Conservation (phyloP, 2,888 invertebrate genomes). For the Anorthoa munda region DNA sequence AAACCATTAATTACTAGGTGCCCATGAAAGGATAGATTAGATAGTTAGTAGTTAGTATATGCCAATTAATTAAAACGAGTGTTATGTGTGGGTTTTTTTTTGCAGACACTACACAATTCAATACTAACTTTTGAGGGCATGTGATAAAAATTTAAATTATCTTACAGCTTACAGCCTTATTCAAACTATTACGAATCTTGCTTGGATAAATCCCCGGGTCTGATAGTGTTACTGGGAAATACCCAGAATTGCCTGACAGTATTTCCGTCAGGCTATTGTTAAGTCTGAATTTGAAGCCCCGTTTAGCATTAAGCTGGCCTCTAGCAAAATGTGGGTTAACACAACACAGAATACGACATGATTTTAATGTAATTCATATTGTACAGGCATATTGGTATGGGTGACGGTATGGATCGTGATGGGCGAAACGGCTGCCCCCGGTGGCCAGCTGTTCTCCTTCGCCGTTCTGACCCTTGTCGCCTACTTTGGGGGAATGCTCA, state of each 20-base stretch:
- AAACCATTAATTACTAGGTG: conserved; percentile 36
- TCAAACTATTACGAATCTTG: background rate
- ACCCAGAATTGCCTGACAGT: too few relatives aligned
- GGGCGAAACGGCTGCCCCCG: conserved; percentile 95
- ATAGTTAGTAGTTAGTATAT: conserved; percentile 21
- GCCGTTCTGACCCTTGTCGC: conserved; percentile 94
- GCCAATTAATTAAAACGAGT: conserved; percentile 36
- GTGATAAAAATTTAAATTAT: background rate
- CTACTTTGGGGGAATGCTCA: conserved; percentile 95
- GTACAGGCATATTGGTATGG: conserved; percentile 93
- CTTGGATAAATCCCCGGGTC: background rate
- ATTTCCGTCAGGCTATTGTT: background rate
- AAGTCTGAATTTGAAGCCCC: background rate
- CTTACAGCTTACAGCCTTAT: too few relatives aligned
- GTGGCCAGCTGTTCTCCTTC: conserved; percentile 95
- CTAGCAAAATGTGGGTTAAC: background rate
- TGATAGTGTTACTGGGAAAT: too few relatives aligned
- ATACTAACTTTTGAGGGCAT: conserved; percentile 10
- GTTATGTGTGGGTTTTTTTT: conserved; percentile 2
- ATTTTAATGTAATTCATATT: conserved; percentile 13
- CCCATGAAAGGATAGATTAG: conserved; percentile 36
- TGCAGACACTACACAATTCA: background rate
- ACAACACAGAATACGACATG: background rate
- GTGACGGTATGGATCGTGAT: conserved; percentile 94
- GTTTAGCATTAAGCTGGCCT: background rate